Evolutionary conservation across 1,140 invertebrate genomes (phyloP).

Genomic region (Drosophila nebulosa): DNA sequence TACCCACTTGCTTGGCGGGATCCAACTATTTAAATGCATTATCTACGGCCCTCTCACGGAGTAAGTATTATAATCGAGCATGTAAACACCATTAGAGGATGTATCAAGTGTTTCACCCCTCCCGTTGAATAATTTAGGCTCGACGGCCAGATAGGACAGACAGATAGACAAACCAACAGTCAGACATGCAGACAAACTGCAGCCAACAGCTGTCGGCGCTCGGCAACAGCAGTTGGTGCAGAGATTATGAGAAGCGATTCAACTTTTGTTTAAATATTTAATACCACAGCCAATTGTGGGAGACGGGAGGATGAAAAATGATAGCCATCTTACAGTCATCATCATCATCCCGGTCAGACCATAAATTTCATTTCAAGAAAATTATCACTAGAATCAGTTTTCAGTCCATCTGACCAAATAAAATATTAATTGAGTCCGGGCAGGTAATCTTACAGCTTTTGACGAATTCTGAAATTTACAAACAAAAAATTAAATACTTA

Average conservation of each 20-base stretch:
- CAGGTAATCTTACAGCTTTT: too few species aligned
- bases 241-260: neutral
- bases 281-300: neutral
- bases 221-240: neutral
- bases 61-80: neutral
- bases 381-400: too few species aligned
- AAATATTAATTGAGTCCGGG: too few species aligned
- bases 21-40: neutral
- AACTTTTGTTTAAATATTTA: slow-evolving; percentile 13
- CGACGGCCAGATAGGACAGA: neutral
- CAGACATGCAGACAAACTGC: neutral
- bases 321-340: neutral
- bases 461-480: too few species aligned
- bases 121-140: slow-evolving; percentile 11
- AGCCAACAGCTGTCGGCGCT: neutral
- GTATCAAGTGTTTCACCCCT: neutral
- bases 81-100: slow-evolving; percentile 23
- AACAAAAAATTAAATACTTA: too few species aligned
- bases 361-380: neutral
- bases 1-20: neutral
- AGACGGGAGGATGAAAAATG: neutral
- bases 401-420: too few species aligned
- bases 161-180: neutral
- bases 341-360: neutral
- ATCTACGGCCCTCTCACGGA: neutral